A percentile compares a stretch with the other conserved stretches of the same genome.
Conservation (phyloP, 2,113 vertebrate species). For the Neogobius melanostomus region DNA sequence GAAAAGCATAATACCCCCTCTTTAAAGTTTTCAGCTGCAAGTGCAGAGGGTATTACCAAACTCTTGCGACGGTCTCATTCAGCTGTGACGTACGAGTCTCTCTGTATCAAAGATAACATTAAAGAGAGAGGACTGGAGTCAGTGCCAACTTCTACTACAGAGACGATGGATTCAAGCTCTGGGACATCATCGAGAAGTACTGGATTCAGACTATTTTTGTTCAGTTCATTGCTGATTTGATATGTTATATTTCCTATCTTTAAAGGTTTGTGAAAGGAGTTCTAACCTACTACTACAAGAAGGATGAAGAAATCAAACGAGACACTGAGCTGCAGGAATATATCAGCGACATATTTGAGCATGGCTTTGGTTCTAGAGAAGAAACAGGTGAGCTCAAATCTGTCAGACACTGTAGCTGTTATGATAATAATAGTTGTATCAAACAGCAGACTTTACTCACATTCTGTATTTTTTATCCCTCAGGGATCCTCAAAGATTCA, state of each 20-base stretch:
- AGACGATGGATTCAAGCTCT: constrained; percentile 80
- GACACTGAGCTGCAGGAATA: constrained; percentile 75
- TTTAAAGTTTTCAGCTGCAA: constrained; percentile 49
- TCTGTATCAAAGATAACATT: constrained; percentile 76
- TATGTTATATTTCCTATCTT: neutral
- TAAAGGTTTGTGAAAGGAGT: constrained; percentile 64
- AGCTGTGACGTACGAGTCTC: constrained; percentile 60
- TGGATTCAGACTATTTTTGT: too few relatives aligned
- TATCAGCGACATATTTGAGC: constrained; percentile 79
- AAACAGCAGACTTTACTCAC: too few relatives aligned
- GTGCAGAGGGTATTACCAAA: constrained; percentile 24
- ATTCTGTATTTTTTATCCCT: constrained; percentile 33
- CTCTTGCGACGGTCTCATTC: constrained; percentile 48
- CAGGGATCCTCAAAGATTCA: constrained; percentile 15
- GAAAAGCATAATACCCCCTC: too few relatives aligned
- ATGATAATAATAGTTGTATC: too few relatives aligned
- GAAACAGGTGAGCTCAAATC: constrained; percentile 71
- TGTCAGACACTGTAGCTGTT: too few relatives aligned
- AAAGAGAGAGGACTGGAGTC: constrained; percentile 54
- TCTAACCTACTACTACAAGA: constrained; percentile 55
- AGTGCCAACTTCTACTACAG: constrained; percentile 78
- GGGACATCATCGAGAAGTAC: constrained; percentile 77
- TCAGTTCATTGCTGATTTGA: too few relatives aligned
- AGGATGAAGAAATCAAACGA: constrained; percentile 18
- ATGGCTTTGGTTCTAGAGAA: constrained; percentile 71